A percentile compares a stretch with the other conserved stretches of the same genome.
Evolutionary conservation across 1,140 invertebrate species (phyloP).

Genomic region (Linepithema humile): DNA sequence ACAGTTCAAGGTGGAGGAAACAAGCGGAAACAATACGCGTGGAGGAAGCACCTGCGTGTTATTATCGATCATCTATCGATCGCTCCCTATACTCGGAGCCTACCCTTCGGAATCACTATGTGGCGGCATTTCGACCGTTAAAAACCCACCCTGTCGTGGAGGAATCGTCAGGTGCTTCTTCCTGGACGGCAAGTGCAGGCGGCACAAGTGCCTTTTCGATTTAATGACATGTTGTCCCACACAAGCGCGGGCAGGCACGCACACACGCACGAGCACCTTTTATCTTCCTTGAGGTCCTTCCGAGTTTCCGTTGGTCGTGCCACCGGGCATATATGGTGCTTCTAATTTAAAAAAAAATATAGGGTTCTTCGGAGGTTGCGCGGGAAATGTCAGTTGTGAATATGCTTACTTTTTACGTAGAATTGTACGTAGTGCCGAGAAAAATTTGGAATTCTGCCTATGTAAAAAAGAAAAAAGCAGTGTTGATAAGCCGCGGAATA

Average conservation of each 20-base stretch:
- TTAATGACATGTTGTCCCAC: slow-evolving; percentile 79
- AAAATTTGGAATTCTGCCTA: background rate
- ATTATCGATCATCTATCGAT: slow-evolving; percentile 80
- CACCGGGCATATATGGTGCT: slow-evolving; percentile 6
- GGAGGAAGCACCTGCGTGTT: slow-evolving; percentile 78
- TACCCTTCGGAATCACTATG: slow-evolving; percentile 69
- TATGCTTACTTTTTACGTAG: background rate
- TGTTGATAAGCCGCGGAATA: background rate
- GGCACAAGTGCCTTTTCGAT: slow-evolving; percentile 81
- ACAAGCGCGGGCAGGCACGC: slow-evolving; percentile 12
- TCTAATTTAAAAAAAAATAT: slow-evolving; percentile 1
- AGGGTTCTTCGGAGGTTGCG: too few species aligned
- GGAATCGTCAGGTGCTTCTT: slow-evolving; percentile 81
- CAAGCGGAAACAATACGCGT: slow-evolving; percentile 41
- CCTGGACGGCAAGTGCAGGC: slow-evolving; percentile 82
- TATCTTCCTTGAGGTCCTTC: slow-evolving; percentile 29
- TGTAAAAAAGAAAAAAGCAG: too few species aligned
- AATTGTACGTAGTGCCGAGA: background rate
- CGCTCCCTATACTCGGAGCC: slow-evolving; percentile 46
- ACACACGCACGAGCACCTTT: slow-evolving; percentile 53
- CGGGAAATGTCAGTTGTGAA: background rate
- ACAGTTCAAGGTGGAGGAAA: slow-evolving; percentile 49
- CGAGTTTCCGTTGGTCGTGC: slow-evolving; percentile 62
- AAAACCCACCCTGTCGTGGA: slow-evolving; percentile 74
- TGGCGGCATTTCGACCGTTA: slow-evolving; percentile 77